phyloP scores from a whole-genome alignment of 2,113 vertebrate species.

The Coptodon rendalli region DNA sequence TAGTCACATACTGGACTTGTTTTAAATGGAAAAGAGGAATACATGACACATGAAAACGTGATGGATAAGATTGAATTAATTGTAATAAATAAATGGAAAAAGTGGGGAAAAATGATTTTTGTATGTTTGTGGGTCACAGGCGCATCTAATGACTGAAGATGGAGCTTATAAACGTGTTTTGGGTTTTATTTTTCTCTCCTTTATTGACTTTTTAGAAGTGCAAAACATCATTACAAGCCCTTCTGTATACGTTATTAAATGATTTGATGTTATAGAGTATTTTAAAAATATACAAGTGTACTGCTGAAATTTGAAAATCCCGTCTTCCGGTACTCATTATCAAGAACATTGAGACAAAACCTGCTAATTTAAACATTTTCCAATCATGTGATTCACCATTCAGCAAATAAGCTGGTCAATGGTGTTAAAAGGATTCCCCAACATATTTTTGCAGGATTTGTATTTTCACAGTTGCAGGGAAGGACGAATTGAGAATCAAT shows the following conservation, averaged over 20 bases:
- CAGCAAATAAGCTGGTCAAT: background rate
- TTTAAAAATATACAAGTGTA: background rate
- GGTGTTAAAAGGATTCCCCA: background rate
- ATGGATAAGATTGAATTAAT: conserved; percentile 68
- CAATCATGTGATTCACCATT: background rate
- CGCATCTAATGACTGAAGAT: background rate
- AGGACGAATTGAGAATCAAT: background rate
- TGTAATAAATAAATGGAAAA: conserved; percentile 75
- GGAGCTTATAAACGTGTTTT: background rate
- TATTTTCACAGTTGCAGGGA: background rate
- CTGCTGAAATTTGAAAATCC: background rate
- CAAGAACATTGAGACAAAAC: background rate
- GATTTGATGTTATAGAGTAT: background rate
- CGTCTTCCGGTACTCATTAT: conserved; percentile 11
- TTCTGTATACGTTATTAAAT: background rate
- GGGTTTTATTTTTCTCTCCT: background rate
- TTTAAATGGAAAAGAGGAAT: conserved; percentile 66
- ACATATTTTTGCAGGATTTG: background rate
- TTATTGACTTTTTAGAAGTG: background rate
- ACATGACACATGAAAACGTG: conserved; percentile 48
- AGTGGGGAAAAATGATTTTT: conserved; percentile 57
- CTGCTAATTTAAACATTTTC: background rate
- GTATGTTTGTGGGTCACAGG: conserved; percentile 55
- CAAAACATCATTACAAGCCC: background rate
- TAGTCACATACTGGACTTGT: conserved; percentile 72